Base-by-base conservation (phyloP, 1,140 invertebrate genomes). In the Steinernema khuongi region DNA sequence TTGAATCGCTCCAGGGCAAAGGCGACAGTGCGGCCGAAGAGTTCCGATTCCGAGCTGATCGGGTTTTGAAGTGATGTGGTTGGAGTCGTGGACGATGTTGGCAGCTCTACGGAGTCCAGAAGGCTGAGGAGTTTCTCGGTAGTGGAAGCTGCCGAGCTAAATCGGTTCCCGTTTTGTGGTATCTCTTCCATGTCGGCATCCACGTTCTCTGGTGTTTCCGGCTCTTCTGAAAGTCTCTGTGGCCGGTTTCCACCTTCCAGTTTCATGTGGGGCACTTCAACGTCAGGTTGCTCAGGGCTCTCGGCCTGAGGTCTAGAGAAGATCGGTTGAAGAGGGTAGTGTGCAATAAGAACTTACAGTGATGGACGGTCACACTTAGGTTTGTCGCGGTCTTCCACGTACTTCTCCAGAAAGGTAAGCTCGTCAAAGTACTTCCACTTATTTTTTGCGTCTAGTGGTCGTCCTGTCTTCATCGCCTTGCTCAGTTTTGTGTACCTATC, bases 391-490 rank as follows among this genome's bases (percentile, higher is more conserved):
- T 60, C 50, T 26, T 60, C 50, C 7, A 60, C 14, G 22, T 60
- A 60, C 22, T 26, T 11, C 19, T 60, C 50, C 50, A 60, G 50
- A 22, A 60, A 60, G 50, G 50, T 60, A 4, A 60, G 22, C 2
- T 60, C 50, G 50, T 60, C 50, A 26, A 60, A 60, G 50, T 60
- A 60, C 50, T 60, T 60, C 50, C 50, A 60, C 50, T 60, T 60
- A 22, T 60, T 60, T 22, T 60, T 60, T 22, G 50, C 11, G 22
- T 60, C 50, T 22, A 60, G 26, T 4, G 50, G 50, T 60, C 50
- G 11, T 14, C 50, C 50, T 4, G 50, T 60, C 19, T 60, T 60
- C 50, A 60, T 60, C 50, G 50, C 50, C 19, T 60, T 60, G 50
- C 50, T 60, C 22, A 60, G 50, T 60, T 60, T 60, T 26, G 50